A percentile compares a stretch with the other conserved stretches of the same genome.
phyloP scores from a whole-genome alignment of 1,140 invertebrate species.

The Heliconius hermathena region DNA sequence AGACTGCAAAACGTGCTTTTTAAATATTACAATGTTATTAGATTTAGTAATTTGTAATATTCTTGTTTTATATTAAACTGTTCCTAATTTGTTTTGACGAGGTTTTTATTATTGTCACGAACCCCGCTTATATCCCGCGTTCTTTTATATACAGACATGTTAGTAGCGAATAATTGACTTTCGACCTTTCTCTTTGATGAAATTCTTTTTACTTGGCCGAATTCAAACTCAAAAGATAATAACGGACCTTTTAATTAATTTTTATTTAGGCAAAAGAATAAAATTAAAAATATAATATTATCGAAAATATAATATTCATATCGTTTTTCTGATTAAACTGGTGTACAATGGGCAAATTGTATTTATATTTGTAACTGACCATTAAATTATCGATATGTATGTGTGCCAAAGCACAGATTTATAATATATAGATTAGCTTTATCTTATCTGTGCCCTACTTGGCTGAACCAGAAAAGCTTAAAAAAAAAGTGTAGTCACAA shows the following conservation, averaged over 20 bases:
- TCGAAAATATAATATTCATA: not conserved
- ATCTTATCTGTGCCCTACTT: conserved; percentile 12
- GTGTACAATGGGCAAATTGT: not conserved
- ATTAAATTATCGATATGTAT: conserved; percentile 4
- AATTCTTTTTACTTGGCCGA: not conserved
- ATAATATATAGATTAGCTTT: conserved; percentile 16
- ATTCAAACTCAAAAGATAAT: not conserved
- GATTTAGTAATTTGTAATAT: conserved; percentile 60
- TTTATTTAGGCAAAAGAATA: not conserved
- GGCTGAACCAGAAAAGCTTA: conserved; percentile 14
- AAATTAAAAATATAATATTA: not conserved
- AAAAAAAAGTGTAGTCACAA: conserved; percentile 13
- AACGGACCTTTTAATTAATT: not conserved
- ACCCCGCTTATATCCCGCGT: conserved; percentile 43
- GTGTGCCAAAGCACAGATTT: conserved; percentile 31
- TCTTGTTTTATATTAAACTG: conserved; percentile 74
- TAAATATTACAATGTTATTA: conserved; percentile 58
- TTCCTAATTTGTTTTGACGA: conserved; percentile 70
- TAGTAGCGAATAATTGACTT: not conserved
- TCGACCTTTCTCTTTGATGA: not conserved
- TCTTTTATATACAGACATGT: not conserved
- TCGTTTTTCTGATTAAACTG: not conserved
- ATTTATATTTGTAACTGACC: not conserved
- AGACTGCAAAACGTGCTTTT: conserved; percentile 74
- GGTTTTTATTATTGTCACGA: conserved; percentile 48